These are phyloP conservation scores for Drosophila stalkeri DNA, from an alignment of 2,888 invertebrate species.

Conservation along the genomic window DNA sequence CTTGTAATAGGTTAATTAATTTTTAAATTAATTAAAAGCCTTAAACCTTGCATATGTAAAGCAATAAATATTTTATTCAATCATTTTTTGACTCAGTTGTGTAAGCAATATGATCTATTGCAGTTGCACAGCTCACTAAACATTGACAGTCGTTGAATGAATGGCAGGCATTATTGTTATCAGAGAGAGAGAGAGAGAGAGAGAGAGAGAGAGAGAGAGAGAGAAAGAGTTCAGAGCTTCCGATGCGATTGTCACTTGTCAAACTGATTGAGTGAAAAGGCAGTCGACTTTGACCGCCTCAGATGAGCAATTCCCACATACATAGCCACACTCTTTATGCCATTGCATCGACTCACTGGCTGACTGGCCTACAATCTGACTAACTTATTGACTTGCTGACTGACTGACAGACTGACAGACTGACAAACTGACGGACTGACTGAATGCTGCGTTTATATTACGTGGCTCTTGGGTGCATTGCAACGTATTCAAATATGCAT, in stretches of 20 bases:
- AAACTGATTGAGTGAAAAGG: constrained; percentile 68
- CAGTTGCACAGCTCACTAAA: background rate
- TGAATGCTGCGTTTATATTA: constrained; percentile 5
- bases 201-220: constrained; percentile 30
- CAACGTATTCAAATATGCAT: constrained; percentile 43
- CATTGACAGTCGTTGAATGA: constrained; percentile 16
- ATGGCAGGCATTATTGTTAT: constrained; percentile 55
- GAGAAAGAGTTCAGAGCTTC: constrained; percentile 35
- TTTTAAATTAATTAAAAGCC: background rate
- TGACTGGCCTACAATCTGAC: constrained; percentile 11
- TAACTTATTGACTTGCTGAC: constrained; percentile 21
- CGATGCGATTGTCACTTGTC: constrained; percentile 69
- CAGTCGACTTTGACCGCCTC: constrained; percentile 37
- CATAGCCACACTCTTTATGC: constrained; percentile 7
- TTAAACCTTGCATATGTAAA: background rate
- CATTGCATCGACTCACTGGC: constrained; percentile 25
- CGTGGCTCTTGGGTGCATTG: constrained; percentile 44
- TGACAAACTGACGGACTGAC: constrained; percentile 21
- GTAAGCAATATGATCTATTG: background rate
- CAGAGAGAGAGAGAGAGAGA: constrained; percentile 33
- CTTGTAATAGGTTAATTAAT: background rate
- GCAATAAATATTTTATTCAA: background rate
- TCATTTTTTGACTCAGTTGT: background rate
- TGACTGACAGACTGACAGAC: constrained; percentile 4
- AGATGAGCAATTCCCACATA: constrained; percentile 19